Percentiles rank a stretch among this genome's conserved stretches.
These are phyloP conservation scores for Pachydiplax longipennis DNA, from an alignment of 2,888 invertebrate species.

Conservation along the genomic window DNA sequence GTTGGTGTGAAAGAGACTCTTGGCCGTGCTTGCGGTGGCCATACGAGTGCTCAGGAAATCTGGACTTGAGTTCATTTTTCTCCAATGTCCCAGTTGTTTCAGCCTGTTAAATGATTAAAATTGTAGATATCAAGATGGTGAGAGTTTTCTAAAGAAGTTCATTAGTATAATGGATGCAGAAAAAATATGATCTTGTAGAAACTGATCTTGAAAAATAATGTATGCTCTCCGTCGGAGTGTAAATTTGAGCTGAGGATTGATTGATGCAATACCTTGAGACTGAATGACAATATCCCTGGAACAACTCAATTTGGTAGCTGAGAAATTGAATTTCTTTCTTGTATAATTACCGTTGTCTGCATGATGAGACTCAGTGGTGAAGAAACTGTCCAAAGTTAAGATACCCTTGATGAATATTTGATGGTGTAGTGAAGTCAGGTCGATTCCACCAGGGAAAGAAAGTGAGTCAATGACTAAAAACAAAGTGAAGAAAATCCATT, in stretches of 20 bases:
- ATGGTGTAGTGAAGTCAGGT: neutral
- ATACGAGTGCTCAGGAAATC: conserved; percentile 9
- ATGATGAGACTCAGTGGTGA: conserved; percentile 1
- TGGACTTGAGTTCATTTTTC: neutral
- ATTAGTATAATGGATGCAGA: conserved; percentile 30
- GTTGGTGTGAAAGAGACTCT: neutral
- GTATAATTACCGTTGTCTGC: conserved; percentile 13
- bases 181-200: conserved; percentile 26
- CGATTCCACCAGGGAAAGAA: neutral
- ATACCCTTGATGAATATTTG: neutral
- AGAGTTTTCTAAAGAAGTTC: conserved; percentile 39
- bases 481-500: conserved; percentile 16
- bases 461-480: neutral
- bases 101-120: conserved; percentile 29
- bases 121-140: conserved; percentile 29
- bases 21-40: conserved; percentile 9
- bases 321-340: conserved; percentile 11
- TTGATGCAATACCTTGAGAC: conserved; percentile 42
- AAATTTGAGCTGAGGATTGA: conserved; percentile 8
- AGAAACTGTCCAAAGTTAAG: conserved; percentile 16
- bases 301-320: conserved; percentile 31
- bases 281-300: conserved; percentile 40
- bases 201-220: neutral
- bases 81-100: neutral
- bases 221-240: conserved; percentile 29